Evolutionary conservation across 2,113 vertebrate genomes (phyloP), one percentile per base, ranked within the genome.

Genomic region (Trichomycterus rosablanca): DNA sequence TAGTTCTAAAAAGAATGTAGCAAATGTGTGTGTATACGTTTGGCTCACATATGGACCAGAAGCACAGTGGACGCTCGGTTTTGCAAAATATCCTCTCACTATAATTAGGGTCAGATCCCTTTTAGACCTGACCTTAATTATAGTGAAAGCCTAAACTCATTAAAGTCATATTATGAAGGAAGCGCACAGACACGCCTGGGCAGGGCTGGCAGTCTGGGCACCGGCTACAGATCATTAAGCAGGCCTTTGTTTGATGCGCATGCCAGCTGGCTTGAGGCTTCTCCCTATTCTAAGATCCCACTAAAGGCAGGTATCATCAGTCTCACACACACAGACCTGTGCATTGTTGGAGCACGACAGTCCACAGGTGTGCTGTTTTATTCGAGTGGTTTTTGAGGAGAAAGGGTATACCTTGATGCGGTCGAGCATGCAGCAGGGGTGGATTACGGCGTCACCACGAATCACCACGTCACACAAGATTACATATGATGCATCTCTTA

Each of bases 81-180:
- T 45, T 19, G 28, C 28, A 35, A 11, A 43, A 49, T 22, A 9
- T 12, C n/a, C 55, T 40, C 16, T 56, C 53, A 56, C 53, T 56
- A 56, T 56, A 56, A 56, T 56, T 42, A 56, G 37, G 53, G 53
- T 56, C 35, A 42, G 40, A 30, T 43, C 49, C 37, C 20, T 65
- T 48, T 59, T 46, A 49, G 46, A 69, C 46, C 40, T 58, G 24
- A 37, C 49, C 56, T 40, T 65, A 73, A 73, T 73, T 65, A 65
- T 34, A 66, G 35, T 69, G 50, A 68, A 73, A 57, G 50, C 45
- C 51, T 56, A 60, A 73, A 65, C 70, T 68, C 60, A 73, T 68
- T 68, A 73, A 68, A 68, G 24, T 39, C 62, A 43, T 46, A 65
- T 65, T 5, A 51, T 28, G 50, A 60, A 49, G 35, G 18, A 40